phyloP scores from a whole-genome alignment of 2,888 invertebrate species.

The Trissolcus japonicus region DNA sequence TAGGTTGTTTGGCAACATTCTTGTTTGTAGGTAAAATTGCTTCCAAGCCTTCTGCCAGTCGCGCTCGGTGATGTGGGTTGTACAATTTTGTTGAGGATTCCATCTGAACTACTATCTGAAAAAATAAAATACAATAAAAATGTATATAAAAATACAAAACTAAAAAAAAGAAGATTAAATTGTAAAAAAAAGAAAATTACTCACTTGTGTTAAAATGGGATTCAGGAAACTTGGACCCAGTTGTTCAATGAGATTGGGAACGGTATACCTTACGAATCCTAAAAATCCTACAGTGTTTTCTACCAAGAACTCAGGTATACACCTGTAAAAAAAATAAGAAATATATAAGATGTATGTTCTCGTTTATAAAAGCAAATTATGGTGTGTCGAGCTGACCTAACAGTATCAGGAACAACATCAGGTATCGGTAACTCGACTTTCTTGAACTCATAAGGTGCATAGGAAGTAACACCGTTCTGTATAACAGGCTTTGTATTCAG shows the following conservation, averaged over 20 bases:
- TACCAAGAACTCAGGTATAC: slow-evolving; percentile 92
- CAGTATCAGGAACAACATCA: slow-evolving; percentile 81
- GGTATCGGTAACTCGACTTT: slow-evolving; percentile 82
- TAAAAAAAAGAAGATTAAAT: not conserved
- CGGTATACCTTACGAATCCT: slow-evolving; percentile 84
- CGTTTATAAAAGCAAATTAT: not conserved
- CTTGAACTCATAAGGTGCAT: slow-evolving; percentile 80
- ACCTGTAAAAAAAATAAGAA: slow-evolving; percentile 77
- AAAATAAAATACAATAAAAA: slow-evolving; percentile 11
- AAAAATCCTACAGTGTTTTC: slow-evolving; percentile 92
- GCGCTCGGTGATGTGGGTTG: slow-evolving; percentile 95
- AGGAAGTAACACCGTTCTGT: slow-evolving; percentile 74
- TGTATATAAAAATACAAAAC: not conserved
- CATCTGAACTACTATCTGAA: slow-evolving; percentile 88
- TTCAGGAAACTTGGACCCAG: slow-evolving; percentile 81
- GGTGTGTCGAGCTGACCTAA: slow-evolving; percentile 77
- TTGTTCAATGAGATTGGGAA: slow-evolving; percentile 81
- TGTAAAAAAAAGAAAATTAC: slow-evolving; percentile 6
- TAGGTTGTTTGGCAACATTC: slow-evolving; percentile 75
- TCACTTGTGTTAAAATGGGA: slow-evolving; percentile 83
- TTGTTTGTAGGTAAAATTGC: slow-evolving; percentile 87
- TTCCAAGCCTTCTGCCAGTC: slow-evolving; percentile 92
- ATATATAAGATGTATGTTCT: not conserved
- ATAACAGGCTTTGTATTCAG: slow-evolving; percentile 75
- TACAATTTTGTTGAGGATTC: slow-evolving; percentile 87